Evolutionary conservation across 2,888 invertebrate genomes (phyloP).

Genomic region (Leucophenga montana): DNA sequence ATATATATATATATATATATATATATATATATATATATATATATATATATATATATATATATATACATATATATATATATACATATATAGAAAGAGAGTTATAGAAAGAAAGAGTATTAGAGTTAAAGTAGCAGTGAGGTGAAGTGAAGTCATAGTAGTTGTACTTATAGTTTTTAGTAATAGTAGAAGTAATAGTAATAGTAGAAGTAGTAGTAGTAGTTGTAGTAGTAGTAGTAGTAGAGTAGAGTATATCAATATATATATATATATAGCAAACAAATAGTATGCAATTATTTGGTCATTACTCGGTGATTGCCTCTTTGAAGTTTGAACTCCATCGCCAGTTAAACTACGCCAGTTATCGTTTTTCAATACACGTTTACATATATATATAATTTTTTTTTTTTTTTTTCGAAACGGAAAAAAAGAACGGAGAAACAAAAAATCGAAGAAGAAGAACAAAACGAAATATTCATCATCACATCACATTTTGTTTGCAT

Average conservation of each 20-base stretch:
- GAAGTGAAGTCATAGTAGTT: slow-evolving; percentile 20
- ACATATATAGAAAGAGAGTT: neutral
- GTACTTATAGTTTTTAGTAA: slow-evolving; percentile 34
- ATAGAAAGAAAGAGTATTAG: neutral
- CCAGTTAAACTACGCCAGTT: slow-evolving; percentile 85
- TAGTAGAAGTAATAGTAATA: slow-evolving; percentile 35
- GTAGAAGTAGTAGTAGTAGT: slow-evolving; percentile 6
- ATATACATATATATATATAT: neutral
- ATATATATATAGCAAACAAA: slow-evolving; percentile 9
- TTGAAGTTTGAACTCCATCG: slow-evolving; percentile 97
- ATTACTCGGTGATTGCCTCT: slow-evolving; percentile 88
- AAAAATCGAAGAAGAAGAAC: slow-evolving; percentile 54
- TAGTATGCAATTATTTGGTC: slow-evolving; percentile 50
- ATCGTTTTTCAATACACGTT: slow-evolving; percentile 36
- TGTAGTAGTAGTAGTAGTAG: slow-evolving; percentile 37
- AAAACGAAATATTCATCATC: slow-evolving; percentile 51
- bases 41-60: too few relatives aligned
- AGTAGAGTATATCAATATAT: slow-evolving; percentile 16
- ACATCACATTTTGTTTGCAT: slow-evolving; percentile 31
- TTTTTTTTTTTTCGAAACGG: slow-evolving; percentile 26
- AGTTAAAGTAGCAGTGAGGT: neutral
- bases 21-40: too few relatives aligned
- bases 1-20: neutral
- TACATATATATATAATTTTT: too few relatives aligned
- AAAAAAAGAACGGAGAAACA: slow-evolving; percentile 57